These are phyloP conservation scores for Drosophila kambysellisi DNA, from an alignment of 2,888 invertebrate genomes.

Conservation along the genomic window DNA sequence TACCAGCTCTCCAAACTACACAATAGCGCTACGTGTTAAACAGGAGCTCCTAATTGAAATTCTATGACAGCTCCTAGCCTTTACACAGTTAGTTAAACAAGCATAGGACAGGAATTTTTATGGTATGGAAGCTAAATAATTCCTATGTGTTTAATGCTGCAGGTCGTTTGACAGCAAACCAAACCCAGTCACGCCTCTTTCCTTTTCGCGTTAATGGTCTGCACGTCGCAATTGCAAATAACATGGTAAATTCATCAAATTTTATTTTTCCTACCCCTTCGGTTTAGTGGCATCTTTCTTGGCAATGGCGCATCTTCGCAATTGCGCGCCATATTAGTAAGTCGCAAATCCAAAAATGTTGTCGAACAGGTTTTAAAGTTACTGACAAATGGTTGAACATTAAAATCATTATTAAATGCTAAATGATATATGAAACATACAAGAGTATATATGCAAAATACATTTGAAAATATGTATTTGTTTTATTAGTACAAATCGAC, in stretches of 20 bases:
- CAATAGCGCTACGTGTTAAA: slow-evolving; percentile 35
- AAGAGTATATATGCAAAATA: background rate
- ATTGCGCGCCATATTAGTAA: slow-evolving; percentile 26
- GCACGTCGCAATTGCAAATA: slow-evolving; percentile 67
- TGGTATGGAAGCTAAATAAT: slow-evolving; percentile 27
- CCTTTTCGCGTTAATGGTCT: slow-evolving; percentile 33
- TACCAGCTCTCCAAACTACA: slow-evolving; percentile 15
- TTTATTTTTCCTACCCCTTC: slow-evolving; percentile 6
- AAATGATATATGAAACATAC: background rate
- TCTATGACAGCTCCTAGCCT: slow-evolving; percentile 50
- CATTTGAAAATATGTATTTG: background rate
- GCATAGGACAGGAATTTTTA: background rate
- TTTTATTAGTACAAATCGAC: background rate
- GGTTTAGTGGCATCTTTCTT: background rate
- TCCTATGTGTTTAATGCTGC: slow-evolving; percentile 63
- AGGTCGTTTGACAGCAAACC: slow-evolving; percentile 51
- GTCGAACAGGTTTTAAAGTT: slow-evolving; percentile 12
- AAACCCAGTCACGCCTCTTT: slow-evolving; percentile 57
- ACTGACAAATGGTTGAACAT: slow-evolving; percentile 7
- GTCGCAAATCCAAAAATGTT: slow-evolving; percentile 28
- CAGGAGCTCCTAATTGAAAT: slow-evolving; percentile 65
- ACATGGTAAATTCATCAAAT: slow-evolving; percentile 54
- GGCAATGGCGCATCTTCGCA: slow-evolving; percentile 32
- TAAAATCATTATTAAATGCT: background rate
- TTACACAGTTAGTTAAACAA: slow-evolving; percentile 75